A percentile compares a stretch with the other conserved stretches of the same genome.
Evolutionary conservation across 1,140 invertebrate species (phyloP).

Genomic region (Drosophila lacteicornis): DNA sequence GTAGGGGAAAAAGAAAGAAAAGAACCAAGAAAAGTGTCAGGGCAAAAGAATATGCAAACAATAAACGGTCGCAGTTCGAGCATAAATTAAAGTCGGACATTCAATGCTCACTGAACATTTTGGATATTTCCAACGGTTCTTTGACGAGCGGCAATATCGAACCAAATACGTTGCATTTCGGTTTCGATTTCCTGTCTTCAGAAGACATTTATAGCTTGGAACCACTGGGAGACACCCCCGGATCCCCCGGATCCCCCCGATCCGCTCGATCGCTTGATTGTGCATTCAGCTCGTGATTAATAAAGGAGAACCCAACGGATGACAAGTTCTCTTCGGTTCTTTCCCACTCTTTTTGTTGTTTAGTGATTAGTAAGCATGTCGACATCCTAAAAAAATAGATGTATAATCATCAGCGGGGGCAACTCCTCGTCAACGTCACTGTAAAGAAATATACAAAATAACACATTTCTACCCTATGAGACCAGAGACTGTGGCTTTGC

Average conservation of each 20-base stretch:
- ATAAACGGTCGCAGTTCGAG: slow-evolving; percentile 44
- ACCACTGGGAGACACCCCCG: too few relatives aligned
- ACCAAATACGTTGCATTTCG: slow-evolving; percentile 67
- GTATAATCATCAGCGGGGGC: slow-evolving; percentile 43
- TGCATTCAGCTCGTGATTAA: slow-evolving; percentile 74
- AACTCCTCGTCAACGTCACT: slow-evolving; percentile 68
- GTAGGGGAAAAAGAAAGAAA: slow-evolving; percentile 26
- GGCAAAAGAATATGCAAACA: slow-evolving; percentile 43
- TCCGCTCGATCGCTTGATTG: slow-evolving; percentile 29
- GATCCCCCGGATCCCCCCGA: neutral
- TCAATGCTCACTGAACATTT: slow-evolving; percentile 68
- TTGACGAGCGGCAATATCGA: slow-evolving; percentile 33
- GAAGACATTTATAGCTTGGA: slow-evolving; percentile 8
- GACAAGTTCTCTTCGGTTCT: slow-evolving; percentile 50
- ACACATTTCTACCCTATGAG: slow-evolving; percentile 38
- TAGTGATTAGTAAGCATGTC: slow-evolving; percentile 80
- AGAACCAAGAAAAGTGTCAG: slow-evolving; percentile 65
- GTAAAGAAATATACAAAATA: slow-evolving; percentile 14
- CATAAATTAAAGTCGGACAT: slow-evolving; percentile 67
- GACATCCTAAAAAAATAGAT: slow-evolving; percentile 69
- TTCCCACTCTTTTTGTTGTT: slow-evolving; percentile 49
- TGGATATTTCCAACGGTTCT: slow-evolving; percentile 61
- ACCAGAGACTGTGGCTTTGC: slow-evolving; percentile 63
- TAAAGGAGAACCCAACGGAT: slow-evolving; percentile 59
- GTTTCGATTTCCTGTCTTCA: slow-evolving; percentile 74